These are phyloP conservation scores for Amphipyra berbera DNA, from an alignment of 2,888 invertebrate genomes.

Conservation along the genomic window DNA sequence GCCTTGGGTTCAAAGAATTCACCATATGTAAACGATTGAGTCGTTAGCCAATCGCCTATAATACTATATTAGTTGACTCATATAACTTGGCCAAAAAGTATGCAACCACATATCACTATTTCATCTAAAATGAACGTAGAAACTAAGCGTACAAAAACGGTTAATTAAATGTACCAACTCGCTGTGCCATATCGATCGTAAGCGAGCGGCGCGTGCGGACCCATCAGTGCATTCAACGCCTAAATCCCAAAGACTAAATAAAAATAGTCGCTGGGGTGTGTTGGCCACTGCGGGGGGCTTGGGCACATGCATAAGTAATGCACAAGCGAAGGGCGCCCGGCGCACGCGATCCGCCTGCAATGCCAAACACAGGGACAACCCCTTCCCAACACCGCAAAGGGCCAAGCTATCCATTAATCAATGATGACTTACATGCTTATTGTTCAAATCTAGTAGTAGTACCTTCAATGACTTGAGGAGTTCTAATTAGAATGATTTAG, in stretches of 20 bases:
- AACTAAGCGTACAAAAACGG: conserved; percentile 15
- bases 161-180: conserved; percentile 36
- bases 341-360: conserved; percentile 83
- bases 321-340: conserved; percentile 81
- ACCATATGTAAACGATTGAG: not conserved
- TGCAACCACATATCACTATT: conserved; percentile 28
- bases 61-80: conserved; percentile 27
- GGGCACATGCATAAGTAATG: conserved; percentile 88
- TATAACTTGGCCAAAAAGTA: conserved; percentile 23
- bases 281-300: conserved; percentile 61
- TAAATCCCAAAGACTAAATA: conserved; percentile 82
- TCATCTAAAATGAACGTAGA: conserved; percentile 23
- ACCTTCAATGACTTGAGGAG: conserved; percentile 43
- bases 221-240: conserved; percentile 77
- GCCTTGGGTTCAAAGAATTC: not conserved
- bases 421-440: conserved; percentile 71
- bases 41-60: conserved; percentile 3
- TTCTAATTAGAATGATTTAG: not conserved
- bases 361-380: conserved; percentile 75
- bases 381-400: conserved; percentile 70
- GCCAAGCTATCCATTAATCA: conserved; percentile 79
- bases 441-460: conserved; percentile 25
- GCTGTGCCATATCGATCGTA: conserved; percentile 68
- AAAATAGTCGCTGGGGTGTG: conserved; percentile 76
- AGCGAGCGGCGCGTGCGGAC: conserved; percentile 72